Conservation (phyloP, 2,113 vertebrate genomes). For the Psilopsiagon aymara region DNA sequence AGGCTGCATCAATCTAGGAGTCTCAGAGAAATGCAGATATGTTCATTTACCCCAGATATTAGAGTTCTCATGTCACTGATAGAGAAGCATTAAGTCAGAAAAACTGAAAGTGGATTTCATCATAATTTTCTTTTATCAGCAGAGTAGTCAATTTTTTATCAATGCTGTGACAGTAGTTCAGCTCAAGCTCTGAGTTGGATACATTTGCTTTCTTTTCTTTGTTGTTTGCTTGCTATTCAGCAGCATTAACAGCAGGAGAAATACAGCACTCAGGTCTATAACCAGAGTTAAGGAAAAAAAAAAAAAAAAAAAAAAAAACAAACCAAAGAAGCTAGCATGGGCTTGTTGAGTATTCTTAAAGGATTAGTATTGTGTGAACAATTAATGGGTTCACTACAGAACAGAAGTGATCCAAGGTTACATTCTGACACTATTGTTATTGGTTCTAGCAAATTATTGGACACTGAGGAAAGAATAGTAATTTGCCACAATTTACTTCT, state of each 20-base stretch:
- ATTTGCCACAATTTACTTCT: slow-evolving; percentile 70
- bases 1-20: not conserved
- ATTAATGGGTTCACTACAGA: slow-evolving; percentile 43
- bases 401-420: slow-evolving; percentile 61
- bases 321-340: not conserved
- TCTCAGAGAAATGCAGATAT: not conserved
- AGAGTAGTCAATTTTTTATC: not conserved
- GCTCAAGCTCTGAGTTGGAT: not conserved
- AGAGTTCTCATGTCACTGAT: not conserved
- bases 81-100: not conserved
- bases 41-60: not conserved
- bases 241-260: not conserved
- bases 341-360: slow-evolving; percentile 57
- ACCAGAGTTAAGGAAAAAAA: slow-evolving; percentile 45
- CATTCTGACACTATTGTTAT: slow-evolving; percentile 59
- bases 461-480: slow-evolving; percentile 65
- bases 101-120: not conserved
- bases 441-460: slow-evolving; percentile 64
- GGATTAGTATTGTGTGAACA: slow-evolving; percentile 33
- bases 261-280: slow-evolving; percentile 1
- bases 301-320: not conserved
- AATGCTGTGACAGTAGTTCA: not conserved
- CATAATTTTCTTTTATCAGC: not conserved
- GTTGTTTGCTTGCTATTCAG: not conserved
- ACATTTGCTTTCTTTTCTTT: slow-evolving; percentile 8